phyloP scores from a whole-genome alignment of 2,113 vertebrate genomes.

The Plectropomus leopardus region DNA sequence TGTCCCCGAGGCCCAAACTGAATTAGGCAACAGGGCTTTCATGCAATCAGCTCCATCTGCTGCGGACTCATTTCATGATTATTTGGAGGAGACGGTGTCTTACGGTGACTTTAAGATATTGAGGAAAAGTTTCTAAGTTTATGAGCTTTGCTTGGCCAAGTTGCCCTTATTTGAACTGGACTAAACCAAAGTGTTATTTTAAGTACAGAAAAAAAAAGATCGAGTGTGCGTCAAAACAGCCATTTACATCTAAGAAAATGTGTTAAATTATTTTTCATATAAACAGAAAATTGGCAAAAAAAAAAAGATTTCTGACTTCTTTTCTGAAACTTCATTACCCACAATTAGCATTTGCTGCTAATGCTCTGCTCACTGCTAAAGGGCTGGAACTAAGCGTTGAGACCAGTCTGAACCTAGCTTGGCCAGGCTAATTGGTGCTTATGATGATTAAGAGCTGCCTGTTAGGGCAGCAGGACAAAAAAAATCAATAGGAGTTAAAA shows the following conservation, averaged over 20 bases:
- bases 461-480: conserved; percentile 32
- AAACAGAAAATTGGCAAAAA: not conserved
- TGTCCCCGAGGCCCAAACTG: conserved; percentile 24
- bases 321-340: not conserved
- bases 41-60: conserved; percentile 35
- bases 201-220: not conserved
- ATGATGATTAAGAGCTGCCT: conserved; percentile 49
- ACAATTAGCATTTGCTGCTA: conserved; percentile 22
- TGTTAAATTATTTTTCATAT: not conserved
- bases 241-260: not conserved
- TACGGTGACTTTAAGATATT: not conserved
- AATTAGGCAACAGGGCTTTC: conserved; percentile 31
- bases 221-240: not conserved
- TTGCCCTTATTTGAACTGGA: not conserved
- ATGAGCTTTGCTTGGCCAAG: not conserved
- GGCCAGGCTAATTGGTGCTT: conserved; percentile 63
- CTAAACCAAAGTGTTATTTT: not conserved
- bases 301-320: not conserved
- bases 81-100: conserved; percentile 8
- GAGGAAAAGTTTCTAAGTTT: not conserved
- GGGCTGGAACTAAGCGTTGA: conserved; percentile 19
- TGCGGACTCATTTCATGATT: conserved; percentile 24
- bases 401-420: conserved; percentile 1
- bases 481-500: conserved; percentile 67
- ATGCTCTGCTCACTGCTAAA: conserved; percentile 18